phyloP scores from a whole-genome alignment of 2,113 vertebrate species.

The Sciurus niger region DNA sequence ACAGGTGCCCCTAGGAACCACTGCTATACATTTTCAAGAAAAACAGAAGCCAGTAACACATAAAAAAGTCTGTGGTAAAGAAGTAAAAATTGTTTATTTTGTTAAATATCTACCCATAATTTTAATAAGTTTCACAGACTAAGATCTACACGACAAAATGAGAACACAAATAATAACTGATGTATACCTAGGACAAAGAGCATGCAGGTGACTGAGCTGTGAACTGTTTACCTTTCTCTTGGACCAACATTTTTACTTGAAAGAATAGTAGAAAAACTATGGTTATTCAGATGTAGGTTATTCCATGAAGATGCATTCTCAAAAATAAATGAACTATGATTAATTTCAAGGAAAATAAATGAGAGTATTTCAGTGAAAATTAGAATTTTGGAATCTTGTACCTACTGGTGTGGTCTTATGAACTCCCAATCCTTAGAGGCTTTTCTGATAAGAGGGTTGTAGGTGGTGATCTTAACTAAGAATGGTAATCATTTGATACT shows the following conservation, averaged over 20 bases:
- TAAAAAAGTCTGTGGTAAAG: neutral
- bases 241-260: neutral
- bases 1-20: too few relatives aligned
- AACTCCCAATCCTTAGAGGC: neutral
- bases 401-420: neutral
- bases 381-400: conserved; percentile 24
- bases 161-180: neutral
- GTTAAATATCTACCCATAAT: neutral
- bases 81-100: neutral
- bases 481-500: neutral
- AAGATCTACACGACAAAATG: neutral
- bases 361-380: neutral
- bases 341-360: conserved; percentile 33
- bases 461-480: neutral
- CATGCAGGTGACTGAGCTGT: neutral
- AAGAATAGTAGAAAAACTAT: neutral
- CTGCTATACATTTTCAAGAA: neutral
- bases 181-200: neutral
- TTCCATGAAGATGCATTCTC: neutral
- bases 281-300: neutral
- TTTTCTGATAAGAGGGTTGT: neutral
- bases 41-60: neutral
- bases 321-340: neutral
- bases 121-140: neutral
- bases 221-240: neutral